These are phyloP conservation scores for Odontophorus gujanensis DNA, from an alignment of 2,113 vertebrate genomes.

Conservation along the genomic window DNA sequence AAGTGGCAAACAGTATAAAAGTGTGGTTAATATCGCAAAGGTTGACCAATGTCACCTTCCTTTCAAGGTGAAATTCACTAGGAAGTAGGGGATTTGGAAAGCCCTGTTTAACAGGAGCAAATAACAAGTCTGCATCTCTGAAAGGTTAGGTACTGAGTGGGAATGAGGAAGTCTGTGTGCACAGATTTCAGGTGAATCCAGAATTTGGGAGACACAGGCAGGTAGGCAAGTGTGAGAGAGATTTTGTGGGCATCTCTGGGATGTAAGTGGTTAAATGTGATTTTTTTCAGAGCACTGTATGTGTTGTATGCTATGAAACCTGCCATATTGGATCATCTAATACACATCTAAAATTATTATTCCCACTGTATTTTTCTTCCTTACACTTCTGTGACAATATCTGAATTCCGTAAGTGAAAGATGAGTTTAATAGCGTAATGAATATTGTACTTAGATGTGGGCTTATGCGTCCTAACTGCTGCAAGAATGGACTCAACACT, in stretches of 20 bases:
- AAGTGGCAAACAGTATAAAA: neutral
- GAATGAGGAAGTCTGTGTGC: neutral
- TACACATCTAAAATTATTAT: neutral
- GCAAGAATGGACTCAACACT: neutral
- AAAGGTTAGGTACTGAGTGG: accelerated
- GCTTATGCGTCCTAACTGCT: neutral
- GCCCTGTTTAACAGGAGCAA: neutral
- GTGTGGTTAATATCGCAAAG: neutral
- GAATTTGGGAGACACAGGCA: neutral
- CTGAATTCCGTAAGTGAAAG: neutral
- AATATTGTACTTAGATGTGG: neutral
- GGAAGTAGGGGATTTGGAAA: neutral
- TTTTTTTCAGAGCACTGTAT: neutral
- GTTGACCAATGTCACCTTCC: neutral
- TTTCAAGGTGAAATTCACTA: neutral
- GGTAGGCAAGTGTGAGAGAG: neutral
- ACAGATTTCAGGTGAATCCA: neutral
- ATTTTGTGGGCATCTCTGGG: neutral
- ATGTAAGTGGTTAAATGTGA: neutral
- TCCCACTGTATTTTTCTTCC: too few relatives aligned
- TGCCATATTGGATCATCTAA: neutral
- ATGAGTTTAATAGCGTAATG: neutral
- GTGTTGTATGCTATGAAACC: accelerated
- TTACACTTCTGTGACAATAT: neutral
- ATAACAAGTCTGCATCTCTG: neutral